phyloP scores from a whole-genome alignment of 2,797 vertebrate species.

The Cottoperca gobio region DNA sequence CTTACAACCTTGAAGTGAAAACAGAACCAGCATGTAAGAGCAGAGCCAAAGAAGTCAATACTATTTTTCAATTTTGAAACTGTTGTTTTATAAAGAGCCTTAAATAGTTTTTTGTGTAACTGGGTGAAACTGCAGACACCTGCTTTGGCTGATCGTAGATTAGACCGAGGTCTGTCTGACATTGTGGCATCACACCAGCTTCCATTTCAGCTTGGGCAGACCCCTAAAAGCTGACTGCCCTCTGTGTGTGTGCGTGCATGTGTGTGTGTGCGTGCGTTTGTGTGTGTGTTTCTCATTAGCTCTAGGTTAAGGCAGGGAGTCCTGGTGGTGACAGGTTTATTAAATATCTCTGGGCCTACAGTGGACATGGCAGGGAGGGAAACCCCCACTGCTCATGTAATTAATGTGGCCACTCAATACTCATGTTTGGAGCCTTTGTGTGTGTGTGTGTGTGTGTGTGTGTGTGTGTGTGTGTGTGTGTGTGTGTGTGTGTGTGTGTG shows the following conservation, averaged over 20 bases:
- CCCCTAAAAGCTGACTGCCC: too few relatives aligned
- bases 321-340: slow-evolving; percentile 82
- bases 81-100: background rate
- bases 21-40: background rate
- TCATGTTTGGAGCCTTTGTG: slow-evolving; percentile 67
- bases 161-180: slow-evolving; percentile 23
- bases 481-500: slow-evolving; percentile 28
- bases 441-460: slow-evolving; percentile 33
- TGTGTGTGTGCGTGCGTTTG: slow-evolving; percentile 22
- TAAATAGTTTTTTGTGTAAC: background rate
- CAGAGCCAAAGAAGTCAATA: background rate
- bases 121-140: slow-evolving; percentile 12
- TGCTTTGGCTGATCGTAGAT: slow-evolving; percentile 9
- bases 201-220: slow-evolving; percentile 50
- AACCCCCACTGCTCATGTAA: slow-evolving; percentile 79
- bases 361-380: slow-evolving; percentile 76
- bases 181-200: slow-evolving; percentile 30
- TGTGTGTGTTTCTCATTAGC: slow-evolving; percentile 70
- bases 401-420: slow-evolving; percentile 77
- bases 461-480: slow-evolving; percentile 2
- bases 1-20: background rate
- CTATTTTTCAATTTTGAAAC: background rate
- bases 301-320: slow-evolving; percentile 65
- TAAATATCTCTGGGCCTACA: slow-evolving; percentile 79
- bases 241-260: slow-evolving; percentile 21